Evolutionary conservation across 2,797 vertebrate genomes (phyloP).

Genomic region (Hydrophis major): DNA sequence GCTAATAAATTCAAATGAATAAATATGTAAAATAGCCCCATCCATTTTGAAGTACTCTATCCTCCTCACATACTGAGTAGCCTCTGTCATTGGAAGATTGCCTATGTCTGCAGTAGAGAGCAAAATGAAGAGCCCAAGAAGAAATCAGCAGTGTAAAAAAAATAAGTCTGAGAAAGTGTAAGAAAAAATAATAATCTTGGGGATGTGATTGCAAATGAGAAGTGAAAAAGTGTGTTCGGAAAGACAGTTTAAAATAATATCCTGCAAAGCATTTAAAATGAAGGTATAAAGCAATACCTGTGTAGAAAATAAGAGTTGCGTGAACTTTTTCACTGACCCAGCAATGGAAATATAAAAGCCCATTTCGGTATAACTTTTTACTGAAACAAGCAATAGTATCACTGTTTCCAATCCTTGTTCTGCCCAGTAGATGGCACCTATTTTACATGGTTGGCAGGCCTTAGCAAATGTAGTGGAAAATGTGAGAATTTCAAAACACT

Average conservation of each 20-base stretch:
- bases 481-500: neutral
- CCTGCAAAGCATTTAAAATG: neutral
- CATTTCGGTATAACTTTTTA: neutral
- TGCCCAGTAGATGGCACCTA: slow-evolving; percentile 58
- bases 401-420: neutral
- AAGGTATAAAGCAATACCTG: neutral
- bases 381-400: neutral
- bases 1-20: neutral
- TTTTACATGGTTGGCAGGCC: neutral
- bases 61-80: neutral
- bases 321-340: neutral
- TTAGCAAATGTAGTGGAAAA: neutral
- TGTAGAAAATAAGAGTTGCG: neutral
- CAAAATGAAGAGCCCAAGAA: neutral
- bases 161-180: neutral
- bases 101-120: neutral
- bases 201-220: neutral
- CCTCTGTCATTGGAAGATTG: neutral
- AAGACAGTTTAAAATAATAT: neutral
- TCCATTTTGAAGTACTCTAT: neutral
- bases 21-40: neutral
- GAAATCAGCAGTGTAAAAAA: neutral
- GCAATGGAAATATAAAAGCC: neutral
- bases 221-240: neutral
- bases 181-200: neutral